Evolutionary conservation across 2,888 invertebrate genomes (phyloP).

Genomic region (Mesoligia furuncula): DNA sequence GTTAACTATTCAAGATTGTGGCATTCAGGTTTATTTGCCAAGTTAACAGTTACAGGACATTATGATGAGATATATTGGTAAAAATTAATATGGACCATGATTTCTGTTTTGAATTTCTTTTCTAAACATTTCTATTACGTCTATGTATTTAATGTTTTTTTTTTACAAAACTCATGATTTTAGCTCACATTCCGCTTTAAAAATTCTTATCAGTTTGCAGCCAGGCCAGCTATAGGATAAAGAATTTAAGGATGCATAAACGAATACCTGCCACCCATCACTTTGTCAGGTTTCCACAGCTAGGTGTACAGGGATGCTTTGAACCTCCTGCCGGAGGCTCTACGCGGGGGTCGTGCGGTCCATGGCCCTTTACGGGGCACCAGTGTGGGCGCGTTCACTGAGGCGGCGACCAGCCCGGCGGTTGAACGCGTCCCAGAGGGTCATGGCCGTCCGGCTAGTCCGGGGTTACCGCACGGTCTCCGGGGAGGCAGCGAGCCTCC

Average conservation of each 20-base stretch:
- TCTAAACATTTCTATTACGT: not conserved
- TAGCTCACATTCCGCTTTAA: not conserved
- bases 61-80: not conserved
- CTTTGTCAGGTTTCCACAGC: conserved; percentile 21
- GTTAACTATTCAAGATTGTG: not conserved
- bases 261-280: conserved; percentile 24
- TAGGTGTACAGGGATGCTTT: conserved; percentile 22
- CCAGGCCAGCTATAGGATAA: not conserved
- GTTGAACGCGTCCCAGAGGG: too few relatives aligned
- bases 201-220: not conserved
- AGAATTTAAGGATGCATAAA: conserved; percentile 22
- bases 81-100: not conserved
- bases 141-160: not conserved
- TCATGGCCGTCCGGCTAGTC: too few relatives aligned
- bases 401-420: too few relatives aligned
- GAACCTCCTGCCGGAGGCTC: too few relatives aligned
- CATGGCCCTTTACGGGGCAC: too few relatives aligned
- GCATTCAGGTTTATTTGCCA: not conserved
- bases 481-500: too few relatives aligned
- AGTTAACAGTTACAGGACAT: not conserved
- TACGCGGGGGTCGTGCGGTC: too few relatives aligned
- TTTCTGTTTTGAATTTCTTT: not conserved
- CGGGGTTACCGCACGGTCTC: too few relatives aligned
- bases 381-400: too few relatives aligned
- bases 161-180: not conserved